Percentiles rank a stretch among this genome's conserved stretches.
These are phyloP conservation scores for Megaceryle alcyon DNA, from an alignment of 2,797 vertebrate genomes.

Conservation along the genomic window DNA sequence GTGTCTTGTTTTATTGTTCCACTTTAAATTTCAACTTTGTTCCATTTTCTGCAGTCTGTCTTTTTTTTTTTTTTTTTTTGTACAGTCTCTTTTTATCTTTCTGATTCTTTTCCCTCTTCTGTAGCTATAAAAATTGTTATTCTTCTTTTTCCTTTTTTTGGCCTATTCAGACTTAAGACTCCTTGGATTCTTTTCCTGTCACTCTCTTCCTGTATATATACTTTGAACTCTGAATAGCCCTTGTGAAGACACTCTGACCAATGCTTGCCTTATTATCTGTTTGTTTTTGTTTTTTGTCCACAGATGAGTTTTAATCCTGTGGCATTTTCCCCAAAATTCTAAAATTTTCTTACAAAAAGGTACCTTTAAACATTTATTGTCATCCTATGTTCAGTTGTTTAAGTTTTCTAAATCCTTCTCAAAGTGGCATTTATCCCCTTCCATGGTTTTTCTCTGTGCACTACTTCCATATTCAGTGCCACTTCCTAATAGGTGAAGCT, in stretches of 20 bases:
- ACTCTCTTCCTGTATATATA: conserved; percentile 20
- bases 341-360: not conserved
- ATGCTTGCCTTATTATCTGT: not conserved
- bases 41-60: not conserved
- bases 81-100: not conserved
- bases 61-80: not conserved
- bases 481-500: not conserved
- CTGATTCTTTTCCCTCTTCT: not conserved
- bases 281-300: not conserved
- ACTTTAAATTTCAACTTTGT: not conserved
- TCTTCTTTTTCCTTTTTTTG: conserved; percentile 21
- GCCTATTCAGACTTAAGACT: not conserved
- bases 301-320: not conserved
- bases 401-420: not conserved
- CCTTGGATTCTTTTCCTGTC: conserved; percentile 31
- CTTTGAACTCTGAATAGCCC: conserved; percentile 34
- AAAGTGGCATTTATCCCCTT: not conserved
- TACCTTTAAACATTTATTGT: not conserved
- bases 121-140: conserved; percentile 1
- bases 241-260: not conserved
- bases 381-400: not conserved
- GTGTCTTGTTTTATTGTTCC: not conserved
- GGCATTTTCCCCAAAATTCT: not conserved
- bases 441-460: not conserved
- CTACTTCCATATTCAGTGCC: not conserved